Evolutionary conservation across 2,888 invertebrate species (phyloP).

Genomic region (Rhodophaea formosa): DNA sequence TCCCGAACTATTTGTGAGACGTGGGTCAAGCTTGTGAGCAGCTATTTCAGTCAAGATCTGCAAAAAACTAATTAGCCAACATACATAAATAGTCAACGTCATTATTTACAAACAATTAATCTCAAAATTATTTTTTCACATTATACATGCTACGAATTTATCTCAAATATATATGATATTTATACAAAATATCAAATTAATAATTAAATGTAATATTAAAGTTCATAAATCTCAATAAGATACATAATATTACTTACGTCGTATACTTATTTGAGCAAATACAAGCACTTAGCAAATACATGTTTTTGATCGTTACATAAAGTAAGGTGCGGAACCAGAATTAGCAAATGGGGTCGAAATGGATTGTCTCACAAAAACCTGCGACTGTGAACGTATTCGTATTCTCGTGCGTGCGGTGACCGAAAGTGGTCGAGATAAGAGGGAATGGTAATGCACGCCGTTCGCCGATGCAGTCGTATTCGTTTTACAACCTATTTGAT

Average conservation of each 20-base stretch:
- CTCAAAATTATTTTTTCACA: too few species aligned
- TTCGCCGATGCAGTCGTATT: background rate
- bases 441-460: background rate
- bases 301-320: conserved; percentile 42
- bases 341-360: conserved; percentile 61
- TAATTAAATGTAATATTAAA: background rate
- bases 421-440: background rate
- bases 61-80: too few species aligned
- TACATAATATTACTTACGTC: background rate
- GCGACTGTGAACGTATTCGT: conserved; percentile 11
- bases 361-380: conserved; percentile 40
- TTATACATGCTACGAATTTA: too few species aligned
- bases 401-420: conserved; percentile 9
- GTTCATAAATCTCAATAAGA: background rate
- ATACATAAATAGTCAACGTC: too few species aligned
- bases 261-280: background rate
- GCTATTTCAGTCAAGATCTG: too few species aligned
- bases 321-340: conserved; percentile 48
- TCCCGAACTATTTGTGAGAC: too few species aligned
- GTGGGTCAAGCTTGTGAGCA: too few species aligned
- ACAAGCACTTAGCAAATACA: conserved; percentile 7
- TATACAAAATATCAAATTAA: too few species aligned
- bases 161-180: too few species aligned
- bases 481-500: background rate
- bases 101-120: too few species aligned